Base-by-base conservation (phyloP, 2,888 invertebrate genomes). In the Drosophila nr. medialis region DNA sequence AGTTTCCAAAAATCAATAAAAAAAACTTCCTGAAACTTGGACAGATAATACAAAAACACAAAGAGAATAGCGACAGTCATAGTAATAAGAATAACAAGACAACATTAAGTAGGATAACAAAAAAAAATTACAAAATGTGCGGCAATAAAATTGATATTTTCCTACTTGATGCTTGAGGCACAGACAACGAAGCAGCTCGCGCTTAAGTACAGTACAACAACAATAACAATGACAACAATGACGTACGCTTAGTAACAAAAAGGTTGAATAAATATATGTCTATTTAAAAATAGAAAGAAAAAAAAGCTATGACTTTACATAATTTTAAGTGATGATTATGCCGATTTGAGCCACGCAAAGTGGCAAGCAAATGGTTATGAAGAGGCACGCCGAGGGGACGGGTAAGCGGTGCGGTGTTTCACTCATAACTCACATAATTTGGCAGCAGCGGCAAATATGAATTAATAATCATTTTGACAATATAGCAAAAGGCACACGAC, bases 271-370 rank as follows among this genome's bases (percentile, higher is more conserved):
- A 72, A 70, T 75, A 81, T 69, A 42, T 76, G 21, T 18, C 24
- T 24, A 30, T 15, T 42, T 42, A 32, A 4, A 32, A 32, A 10
- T 10, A 0, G n/a, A n/a, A n/a, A n/a, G n/a, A n/a, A 32, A 32
- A 32, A 32, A 32, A 48, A 70, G 77, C 77, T 80, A 80, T 89
- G 90, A 85, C 86, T 87, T 89, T 86, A 87, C 78, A 89, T 81
- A 86, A 79, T 77, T 86, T 90, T 86, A 86, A 90, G 86, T 88
- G 86, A 86, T 86, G 86, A 86, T 86, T 87, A 82, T 78, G 86
- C 87, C 82, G 77, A 83, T 87, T 86, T 85, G 67, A 59, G 58
- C 60, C 61, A 36, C 54, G n/a, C 59, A 49, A 73, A 64, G 75
- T 53, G 75, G 40, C 58, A 61, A 40, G 59, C 71, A 48, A 58